phyloP scores from a whole-genome alignment of 2,113 vertebrate genomes.

The Mormyrus iriodes region DNA sequence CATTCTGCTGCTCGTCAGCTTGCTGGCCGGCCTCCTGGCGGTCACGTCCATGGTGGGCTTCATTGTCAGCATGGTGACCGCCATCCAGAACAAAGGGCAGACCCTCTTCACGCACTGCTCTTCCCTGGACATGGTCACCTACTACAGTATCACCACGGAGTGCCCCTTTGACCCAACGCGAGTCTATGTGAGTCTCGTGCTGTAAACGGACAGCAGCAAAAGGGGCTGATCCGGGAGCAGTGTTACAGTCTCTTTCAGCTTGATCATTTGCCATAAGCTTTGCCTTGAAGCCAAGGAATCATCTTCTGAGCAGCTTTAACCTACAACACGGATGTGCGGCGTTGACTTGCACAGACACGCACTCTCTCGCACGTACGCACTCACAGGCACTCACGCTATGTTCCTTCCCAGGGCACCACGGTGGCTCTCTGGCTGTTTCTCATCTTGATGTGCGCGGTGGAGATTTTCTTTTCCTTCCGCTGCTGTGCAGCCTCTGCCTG shows the following conservation, averaged over 20 bases:
- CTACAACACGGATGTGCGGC: neutral
- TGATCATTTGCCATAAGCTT: neutral
- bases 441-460: constrained; percentile 60
- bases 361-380: neutral
- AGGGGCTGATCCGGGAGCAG: neutral
- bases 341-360: neutral
- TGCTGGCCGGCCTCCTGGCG: constrained; percentile 65
- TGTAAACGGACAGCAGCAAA: neutral
- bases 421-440: constrained; percentile 75
- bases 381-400: neutral
- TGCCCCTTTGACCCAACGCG: constrained; percentile 86
- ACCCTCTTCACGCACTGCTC: constrained; percentile 64
- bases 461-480: constrained; percentile 64
- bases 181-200: constrained; percentile 68
- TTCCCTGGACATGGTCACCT: neutral
- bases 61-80: constrained; percentile 58
- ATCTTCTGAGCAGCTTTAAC: neutral
- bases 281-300: neutral
- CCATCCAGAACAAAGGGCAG: constrained; percentile 58
- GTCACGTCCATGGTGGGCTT: constrained; percentile 63
- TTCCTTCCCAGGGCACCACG: constrained; percentile 66
- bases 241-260: neutral
- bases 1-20: constrained; percentile 63
- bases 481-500: constrained; percentile 60
- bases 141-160: constrained; percentile 54